These are phyloP conservation scores for human DNA, from an alignment of 2,113 vertebrate genomes.

Conservation along the genomic window DNA sequence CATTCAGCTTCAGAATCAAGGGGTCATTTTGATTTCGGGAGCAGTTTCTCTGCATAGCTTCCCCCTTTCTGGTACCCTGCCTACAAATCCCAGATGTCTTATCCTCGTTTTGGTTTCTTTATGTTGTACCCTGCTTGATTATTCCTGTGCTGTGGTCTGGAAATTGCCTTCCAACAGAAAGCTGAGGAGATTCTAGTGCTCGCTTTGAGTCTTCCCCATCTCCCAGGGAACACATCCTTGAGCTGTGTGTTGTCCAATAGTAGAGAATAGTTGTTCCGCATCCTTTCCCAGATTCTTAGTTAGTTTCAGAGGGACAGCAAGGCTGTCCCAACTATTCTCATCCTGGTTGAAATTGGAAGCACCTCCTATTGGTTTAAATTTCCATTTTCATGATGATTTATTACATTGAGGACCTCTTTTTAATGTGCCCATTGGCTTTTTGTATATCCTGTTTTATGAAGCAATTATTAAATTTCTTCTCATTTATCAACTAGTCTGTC, in stretches of 20 bases:
- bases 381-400: background rate
- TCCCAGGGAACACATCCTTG: background rate
- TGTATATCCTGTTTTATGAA: background rate
- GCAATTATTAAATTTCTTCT: background rate
- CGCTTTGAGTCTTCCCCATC: background rate
- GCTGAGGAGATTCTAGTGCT: background rate
- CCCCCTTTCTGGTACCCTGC: background rate
- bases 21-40: background rate
- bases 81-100: background rate
- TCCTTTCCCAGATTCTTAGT: background rate
- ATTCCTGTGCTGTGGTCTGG: background rate
- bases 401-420: background rate
- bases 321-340: background rate
- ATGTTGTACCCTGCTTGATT: background rate
- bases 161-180: background rate
- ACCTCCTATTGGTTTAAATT: background rate
- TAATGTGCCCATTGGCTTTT: background rate
- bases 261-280: background rate
- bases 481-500: background rate
- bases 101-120: background rate
- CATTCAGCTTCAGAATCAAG: background rate
- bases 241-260: background rate
- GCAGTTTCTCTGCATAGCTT: background rate
- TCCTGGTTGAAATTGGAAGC: background rate
- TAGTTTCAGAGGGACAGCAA: background rate